Evolutionary conservation across 2,888 invertebrate genomes (phyloP), one percentile per base, ranked within the genome.

Genomic region (Troides oblongomaculatus): DNA sequence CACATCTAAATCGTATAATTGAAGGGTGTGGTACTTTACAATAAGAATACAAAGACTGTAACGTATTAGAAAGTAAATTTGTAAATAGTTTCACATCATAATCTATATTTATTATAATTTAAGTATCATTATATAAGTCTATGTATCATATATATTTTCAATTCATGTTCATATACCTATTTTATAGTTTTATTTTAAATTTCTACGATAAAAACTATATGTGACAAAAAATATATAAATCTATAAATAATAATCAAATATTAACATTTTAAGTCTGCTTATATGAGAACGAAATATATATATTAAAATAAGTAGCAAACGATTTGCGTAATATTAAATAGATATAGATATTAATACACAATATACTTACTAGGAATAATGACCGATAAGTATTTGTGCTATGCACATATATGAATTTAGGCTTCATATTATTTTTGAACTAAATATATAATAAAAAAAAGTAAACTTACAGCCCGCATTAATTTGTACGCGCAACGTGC

Each of bases 331-430:
- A 60, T 12, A 8, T 60, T 60, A 59, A 14, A 60, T 17, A 39
- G 30, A 60, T 43, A 66, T 39, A 50, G 66, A 66, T 39, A 61
- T 66, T 56, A 25, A 43, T 53, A 18, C 17, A 62, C 23, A 64
- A 67, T 57, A 43, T 39, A 18, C 18, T 21, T 21, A 23, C 23
- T 57, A 62, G 66, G 56, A 62, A 43, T 61, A 39, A 25, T 17
- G 53, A 39, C 62, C 10, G 18, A 17, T 18, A 50, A 21, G 17
- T 66, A 53, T 56, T 61, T 66, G 23, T 66, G 60, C 59, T 56
- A 50, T 56, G 46, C 59, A 50, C 30, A 56, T 46, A 46, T 14
- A 46, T 46, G 46, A 46, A 46, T 1, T 14, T 46, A 46, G 14
- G 14, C 46, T 46, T 14, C 2, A 12, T 2, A 14, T 0, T 7